Percentiles rank a stretch among this genome's conserved stretches.
phyloP scores from a whole-genome alignment of 2,113 vertebrate genomes.

The Mesoclemmys tuberculata region DNA sequence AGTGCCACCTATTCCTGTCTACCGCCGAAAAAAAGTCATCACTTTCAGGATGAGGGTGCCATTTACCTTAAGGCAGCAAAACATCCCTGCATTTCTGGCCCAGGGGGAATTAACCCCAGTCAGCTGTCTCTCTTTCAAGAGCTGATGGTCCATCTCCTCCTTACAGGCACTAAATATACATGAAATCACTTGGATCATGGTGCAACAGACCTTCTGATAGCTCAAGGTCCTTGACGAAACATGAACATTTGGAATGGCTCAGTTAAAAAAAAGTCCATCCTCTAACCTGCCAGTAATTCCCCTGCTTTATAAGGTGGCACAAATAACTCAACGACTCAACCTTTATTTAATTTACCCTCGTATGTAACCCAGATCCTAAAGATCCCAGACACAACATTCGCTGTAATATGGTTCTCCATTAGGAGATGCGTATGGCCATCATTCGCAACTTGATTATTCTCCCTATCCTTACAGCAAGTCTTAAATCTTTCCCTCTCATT shows the following conservation, averaged over 20 bases:
- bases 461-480: neutral
- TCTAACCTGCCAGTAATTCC: neutral
- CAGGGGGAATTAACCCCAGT: neutral
- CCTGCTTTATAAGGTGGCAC: neutral
- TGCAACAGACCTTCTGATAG: neutral
- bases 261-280: no score
- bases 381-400: neutral
- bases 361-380: no score
- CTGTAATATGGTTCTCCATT: neutral
- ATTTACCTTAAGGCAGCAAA: rapidly evolving
- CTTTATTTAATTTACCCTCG: neutral
- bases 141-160: neutral
- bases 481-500: neutral
- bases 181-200: neutral
- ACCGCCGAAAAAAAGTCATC: neutral
- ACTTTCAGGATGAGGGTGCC: neutral
- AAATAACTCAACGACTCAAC: neutral
- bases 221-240: neutral
- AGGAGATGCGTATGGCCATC: neutral
- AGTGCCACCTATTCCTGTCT: no score
- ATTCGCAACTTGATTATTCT: neutral
- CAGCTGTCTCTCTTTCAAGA: neutral
- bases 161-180: neutral
- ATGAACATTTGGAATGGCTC: neutral
- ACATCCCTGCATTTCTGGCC: neutral